Evolutionary conservation across 2,113 vertebrate genomes (phyloP).

Genomic region (Albula goreensis): DNA sequence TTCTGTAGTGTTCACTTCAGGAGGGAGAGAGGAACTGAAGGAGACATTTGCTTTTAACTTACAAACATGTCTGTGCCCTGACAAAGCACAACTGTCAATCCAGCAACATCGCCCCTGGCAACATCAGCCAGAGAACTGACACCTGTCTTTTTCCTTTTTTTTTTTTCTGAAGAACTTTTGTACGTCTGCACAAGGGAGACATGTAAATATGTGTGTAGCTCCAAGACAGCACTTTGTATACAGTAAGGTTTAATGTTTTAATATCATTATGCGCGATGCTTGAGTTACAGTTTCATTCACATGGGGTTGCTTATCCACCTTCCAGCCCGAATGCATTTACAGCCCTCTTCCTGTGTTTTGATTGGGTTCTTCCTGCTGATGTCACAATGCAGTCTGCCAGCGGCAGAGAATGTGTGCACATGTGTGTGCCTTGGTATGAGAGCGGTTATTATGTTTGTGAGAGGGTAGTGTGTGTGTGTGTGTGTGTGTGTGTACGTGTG

Average conservation of each 20-base stretch:
- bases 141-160: constrained; percentile 27
- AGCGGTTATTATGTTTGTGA: too few species aligned
- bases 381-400: background rate
- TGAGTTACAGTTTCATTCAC: constrained; percentile 32
- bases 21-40: background rate
- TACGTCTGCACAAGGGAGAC: background rate
- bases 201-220: constrained; percentile 41
- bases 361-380: background rate
- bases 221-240: constrained; percentile 65
- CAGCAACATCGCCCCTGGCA: background rate
- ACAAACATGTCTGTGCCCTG: background rate
- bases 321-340: background rate
- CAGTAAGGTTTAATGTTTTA: constrained; percentile 14
- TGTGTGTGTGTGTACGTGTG: background rate
- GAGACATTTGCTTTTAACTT: background rate
- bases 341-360: background rate
- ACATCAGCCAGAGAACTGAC: constrained; percentile 29
- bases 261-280: constrained; percentile 44
- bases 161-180: constrained; percentile 36
- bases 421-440: too few species aligned
- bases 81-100: background rate
- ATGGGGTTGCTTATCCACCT: background rate
- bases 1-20: background rate
- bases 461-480: too few species aligned
- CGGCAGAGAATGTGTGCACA: too few species aligned